Percentiles rank a stretch among this genome's conserved stretches.
phyloP scores from a whole-genome alignment of 2,888 invertebrate species.

The Drosophila algonquin region DNA sequence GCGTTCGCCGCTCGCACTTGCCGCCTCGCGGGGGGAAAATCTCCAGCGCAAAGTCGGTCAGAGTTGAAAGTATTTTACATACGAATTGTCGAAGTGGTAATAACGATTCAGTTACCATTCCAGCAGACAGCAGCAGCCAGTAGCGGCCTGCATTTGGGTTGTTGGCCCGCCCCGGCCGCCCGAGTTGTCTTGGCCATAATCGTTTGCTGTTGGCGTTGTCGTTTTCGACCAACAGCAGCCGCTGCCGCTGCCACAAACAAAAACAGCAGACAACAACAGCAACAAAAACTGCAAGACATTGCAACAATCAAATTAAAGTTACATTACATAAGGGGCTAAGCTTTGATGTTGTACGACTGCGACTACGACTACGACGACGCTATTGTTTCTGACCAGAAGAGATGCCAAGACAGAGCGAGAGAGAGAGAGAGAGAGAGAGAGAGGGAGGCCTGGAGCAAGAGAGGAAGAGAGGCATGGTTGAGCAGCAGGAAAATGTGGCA shows the following conservation, averaged over 20 bases:
- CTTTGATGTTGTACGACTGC: slow-evolving; percentile 16
- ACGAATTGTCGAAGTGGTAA: background rate
- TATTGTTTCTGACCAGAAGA: slow-evolving; percentile 18
- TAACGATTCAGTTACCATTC: slow-evolving; percentile 8
- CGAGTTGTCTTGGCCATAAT: background rate
- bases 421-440: background rate
- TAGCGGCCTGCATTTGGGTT: background rate
- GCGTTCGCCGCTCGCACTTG: no score
- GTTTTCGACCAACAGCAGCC: slow-evolving; percentile 21
- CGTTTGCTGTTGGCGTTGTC: background rate
- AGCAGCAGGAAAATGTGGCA: no score
- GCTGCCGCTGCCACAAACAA: background rate
- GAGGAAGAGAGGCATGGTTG: background rate
- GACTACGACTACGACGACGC: slow-evolving; percentile 1
- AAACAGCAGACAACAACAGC: slow-evolving; percentile 16
- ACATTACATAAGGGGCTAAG: slow-evolving; percentile 68
- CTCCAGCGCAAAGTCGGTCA: slow-evolving; percentile 56
- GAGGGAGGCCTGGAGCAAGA: background rate
- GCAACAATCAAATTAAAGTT: slow-evolving; percentile 79
- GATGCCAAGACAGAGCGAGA: background rate
- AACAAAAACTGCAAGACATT: slow-evolving; percentile 70
- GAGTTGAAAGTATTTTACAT: slow-evolving; percentile 73
- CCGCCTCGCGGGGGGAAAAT: background rate
- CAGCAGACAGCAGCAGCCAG: background rate
- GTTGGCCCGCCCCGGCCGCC: background rate